A percentile compares a stretch with the other conserved stretches of the same genome.
These are phyloP conservation scores for Tetropium fuscum DNA, from an alignment of 2,888 invertebrate genomes.

Conservation along the genomic window DNA sequence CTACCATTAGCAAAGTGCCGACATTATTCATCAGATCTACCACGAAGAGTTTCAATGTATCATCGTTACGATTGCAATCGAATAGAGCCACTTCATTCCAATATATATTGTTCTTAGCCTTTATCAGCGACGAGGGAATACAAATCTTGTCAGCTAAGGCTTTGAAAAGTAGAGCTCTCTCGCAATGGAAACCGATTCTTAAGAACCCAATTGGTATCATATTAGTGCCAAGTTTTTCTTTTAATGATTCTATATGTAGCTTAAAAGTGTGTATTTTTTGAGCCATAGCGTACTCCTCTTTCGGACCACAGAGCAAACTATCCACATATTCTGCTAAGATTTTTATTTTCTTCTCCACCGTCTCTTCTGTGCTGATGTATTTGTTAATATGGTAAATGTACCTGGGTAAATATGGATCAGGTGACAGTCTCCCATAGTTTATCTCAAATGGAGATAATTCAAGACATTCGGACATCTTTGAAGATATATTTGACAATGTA, in stretches of 20 bases:
- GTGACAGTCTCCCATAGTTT: constrained; percentile 47
- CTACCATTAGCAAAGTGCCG: constrained; percentile 64
- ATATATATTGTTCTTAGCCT: constrained; percentile 55
- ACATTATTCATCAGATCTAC: constrained; percentile 66
- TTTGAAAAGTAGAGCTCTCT: constrained; percentile 68
- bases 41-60: constrained; percentile 59
- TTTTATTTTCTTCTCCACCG: constrained; percentile 46
- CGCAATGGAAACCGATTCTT: constrained; percentile 67
- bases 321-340: constrained; percentile 55
- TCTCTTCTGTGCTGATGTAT: constrained; percentile 32
- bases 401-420: constrained; percentile 51
- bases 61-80: constrained; percentile 24
- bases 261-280: constrained; percentile 53
- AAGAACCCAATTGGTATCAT: constrained; percentile 68
- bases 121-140: constrained; percentile 66
- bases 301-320: constrained; percentile 52
- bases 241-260: constrained; percentile 52
- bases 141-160: constrained; percentile 68
- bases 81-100: constrained; percentile 62
- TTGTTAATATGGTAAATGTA: constrained; percentile 49
- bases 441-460: constrained; percentile 27
- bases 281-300: constrained; percentile 38
- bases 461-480: neutral
- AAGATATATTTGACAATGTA: neutral
- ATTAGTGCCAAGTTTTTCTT: constrained; percentile 61